These are phyloP conservation scores for Agriotes lineatus DNA, from an alignment of 2,888 invertebrate species.

Conservation along the genomic window DNA sequence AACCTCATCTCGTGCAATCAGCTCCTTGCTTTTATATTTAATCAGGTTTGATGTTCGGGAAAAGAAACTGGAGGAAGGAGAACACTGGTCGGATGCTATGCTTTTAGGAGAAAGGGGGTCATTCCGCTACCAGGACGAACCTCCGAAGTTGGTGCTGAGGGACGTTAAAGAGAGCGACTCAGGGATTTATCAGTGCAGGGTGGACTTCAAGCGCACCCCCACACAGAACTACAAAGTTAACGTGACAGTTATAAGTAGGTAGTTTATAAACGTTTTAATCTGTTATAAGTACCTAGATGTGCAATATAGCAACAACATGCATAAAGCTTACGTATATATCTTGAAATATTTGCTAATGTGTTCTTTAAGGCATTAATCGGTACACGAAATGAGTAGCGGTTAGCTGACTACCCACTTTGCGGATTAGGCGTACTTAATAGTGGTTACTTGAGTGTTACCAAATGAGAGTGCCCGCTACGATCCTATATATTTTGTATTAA, in stretches of 20 bases:
- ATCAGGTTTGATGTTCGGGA: conserved; percentile 81
- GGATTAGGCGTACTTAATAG: no score
- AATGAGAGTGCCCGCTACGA: no score
- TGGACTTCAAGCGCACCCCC: conserved; percentile 91
- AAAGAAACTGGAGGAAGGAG: conserved; percentile 78
- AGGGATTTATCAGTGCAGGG: conserved; percentile 88
- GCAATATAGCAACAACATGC: no score
- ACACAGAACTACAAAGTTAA: conserved; percentile 90
- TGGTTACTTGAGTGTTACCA: no score
- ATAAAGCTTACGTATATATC: no score
- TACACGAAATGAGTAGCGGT: no score
- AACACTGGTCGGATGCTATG: conserved; percentile 84
- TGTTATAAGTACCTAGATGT: no score
- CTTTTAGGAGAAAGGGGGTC: conserved; percentile 80
- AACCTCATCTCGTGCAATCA: not conserved
- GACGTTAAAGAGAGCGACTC: conserved; percentile 81
- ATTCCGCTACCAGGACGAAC: conserved; percentile 80
- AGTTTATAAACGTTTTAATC: not conserved
- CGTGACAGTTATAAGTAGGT: conserved; percentile 91
- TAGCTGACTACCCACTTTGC: no score
- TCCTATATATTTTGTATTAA: no score
- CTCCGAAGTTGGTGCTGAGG: conserved; percentile 82
- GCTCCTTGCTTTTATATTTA: not conserved
- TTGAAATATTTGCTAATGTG: no score
- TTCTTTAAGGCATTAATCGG: not conserved